Evolutionary conservation across 2,888 invertebrate genomes (phyloP).

Genomic region (Drosophila flavopinicola): DNA sequence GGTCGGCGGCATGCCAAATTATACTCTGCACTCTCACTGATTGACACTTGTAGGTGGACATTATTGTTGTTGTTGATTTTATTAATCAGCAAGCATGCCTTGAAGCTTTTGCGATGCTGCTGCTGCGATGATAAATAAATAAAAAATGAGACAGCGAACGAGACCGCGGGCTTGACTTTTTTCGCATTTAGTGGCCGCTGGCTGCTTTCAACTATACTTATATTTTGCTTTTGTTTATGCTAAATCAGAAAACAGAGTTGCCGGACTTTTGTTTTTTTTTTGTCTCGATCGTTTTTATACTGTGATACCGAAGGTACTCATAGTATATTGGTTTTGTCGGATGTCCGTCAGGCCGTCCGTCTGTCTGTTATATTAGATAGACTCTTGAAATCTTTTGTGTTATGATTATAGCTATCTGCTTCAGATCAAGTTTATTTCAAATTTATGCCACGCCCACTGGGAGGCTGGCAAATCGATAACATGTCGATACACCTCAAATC

Average conservation of each 20-base stretch:
- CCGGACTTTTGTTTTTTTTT: constrained; percentile 43
- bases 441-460: no score
- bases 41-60: constrained; percentile 63
- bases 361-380: no score
- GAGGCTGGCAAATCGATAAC: no score
- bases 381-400: no score
- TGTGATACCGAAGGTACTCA: no score
- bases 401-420: no score
- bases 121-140: constrained; percentile 12
- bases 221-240: constrained; percentile 44
- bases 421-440: no score
- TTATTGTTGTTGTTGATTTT: constrained; percentile 45
- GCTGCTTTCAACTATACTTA: constrained; percentile 31
- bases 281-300: constrained; percentile 7
- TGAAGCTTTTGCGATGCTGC: constrained; percentile 55
- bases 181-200: constrained; percentile 20
- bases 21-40: constrained; percentile 43
- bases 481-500: no score
- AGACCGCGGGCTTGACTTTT: constrained; percentile 10
- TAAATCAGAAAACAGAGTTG: constrained; percentile 54
- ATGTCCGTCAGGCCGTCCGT: no score
- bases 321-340: no score
- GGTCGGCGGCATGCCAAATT: constrained; percentile 18
- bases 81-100: constrained; percentile 46
- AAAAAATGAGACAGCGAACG: neutral